Base-by-base conservation (phyloP, 1,140 invertebrate genomes). In the Fopius arisanus region DNA sequence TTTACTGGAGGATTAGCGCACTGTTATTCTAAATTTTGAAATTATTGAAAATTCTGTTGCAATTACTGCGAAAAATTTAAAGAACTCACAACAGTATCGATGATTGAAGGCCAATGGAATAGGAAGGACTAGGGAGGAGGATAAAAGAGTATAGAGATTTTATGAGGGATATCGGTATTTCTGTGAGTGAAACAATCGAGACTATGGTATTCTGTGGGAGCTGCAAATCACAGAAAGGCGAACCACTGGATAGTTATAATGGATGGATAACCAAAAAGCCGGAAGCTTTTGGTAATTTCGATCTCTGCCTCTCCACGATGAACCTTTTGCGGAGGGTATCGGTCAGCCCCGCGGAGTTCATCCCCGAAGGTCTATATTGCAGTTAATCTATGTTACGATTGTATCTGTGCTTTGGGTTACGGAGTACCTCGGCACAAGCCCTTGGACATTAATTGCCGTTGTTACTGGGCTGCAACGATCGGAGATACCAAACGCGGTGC, bases 371-470 rank as follows among this genome's bases (percentile, higher is more conserved):
- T 86, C 84, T 85, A 85, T 86, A 86, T 85, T 86, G 84, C 79
- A 81, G 84, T 84, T 86, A 86, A 86, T 86, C 85, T 86, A 84
- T 86, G 85, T 84, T 81, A 73, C 81, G 85, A 86, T 86, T 86
- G 81, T 86, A 86, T 86, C 85, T 85, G 83, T 79, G 85, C 84
- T 86, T 86, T 85, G 84, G 85, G 83, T 81, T 85, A 85, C 80
- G 81, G 82, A 84, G 84, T 85, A 83, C 78, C 80, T 70, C 74
- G 78, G 81, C 83, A 80, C 81, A 81, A 82, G 78, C 76, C 82
- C 81, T 82, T 84, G 84, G 84, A 86, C 85, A 84, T 86, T 86
- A 86, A 86, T 84, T 84, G 85, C 79, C 83, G 85, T 86, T 86
- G 85, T 86, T 86, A 85, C 80, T 70, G 80, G 83, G 76, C 80